phyloP scores from a whole-genome alignment of 35 echinoderm and acorn worm genomes.

The Apostichopus parvimensis region DNA sequence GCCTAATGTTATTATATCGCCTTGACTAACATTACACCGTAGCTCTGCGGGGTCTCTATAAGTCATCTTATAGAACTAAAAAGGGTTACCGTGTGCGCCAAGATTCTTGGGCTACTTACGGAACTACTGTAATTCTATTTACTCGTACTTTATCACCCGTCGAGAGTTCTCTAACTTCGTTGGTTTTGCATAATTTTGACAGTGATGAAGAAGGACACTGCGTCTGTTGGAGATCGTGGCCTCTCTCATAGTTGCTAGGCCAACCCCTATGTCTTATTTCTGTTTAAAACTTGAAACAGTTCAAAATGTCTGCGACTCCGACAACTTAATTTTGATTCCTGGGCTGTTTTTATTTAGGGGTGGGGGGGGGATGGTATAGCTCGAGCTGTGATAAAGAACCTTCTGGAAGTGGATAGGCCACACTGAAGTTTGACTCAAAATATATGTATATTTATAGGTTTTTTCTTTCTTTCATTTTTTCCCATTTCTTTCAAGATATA shows the following conservation, averaged over 20 bases:
- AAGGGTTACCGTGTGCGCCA: not conserved
- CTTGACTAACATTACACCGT: not conserved
- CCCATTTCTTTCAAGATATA: too few relatives aligned
- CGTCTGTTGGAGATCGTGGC: conserved; percentile 11
- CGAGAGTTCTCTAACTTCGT: conserved; percentile 19
- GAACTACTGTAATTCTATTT: conserved; percentile 35
- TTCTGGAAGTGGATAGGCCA: not conserved
- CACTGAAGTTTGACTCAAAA: not conserved
- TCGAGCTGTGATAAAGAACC: not conserved
- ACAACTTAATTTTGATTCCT: not conserved
- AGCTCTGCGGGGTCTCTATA: not conserved
- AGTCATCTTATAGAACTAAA: not conserved
- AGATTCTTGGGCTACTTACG: not conserved
- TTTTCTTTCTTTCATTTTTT: not conserved
- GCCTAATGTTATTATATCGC: conserved; percentile 46
- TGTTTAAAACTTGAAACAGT: not conserved
- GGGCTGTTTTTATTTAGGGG: not conserved
- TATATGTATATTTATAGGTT: not conserved
- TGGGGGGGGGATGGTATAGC: not conserved
- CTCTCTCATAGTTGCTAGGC: conserved; percentile 39
- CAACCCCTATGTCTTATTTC: not conserved
- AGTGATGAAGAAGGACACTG: not conserved
- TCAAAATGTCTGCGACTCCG: not conserved
- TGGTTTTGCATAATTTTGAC: conserved; percentile 46
- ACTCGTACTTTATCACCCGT: conserved; percentile 28